Evolutionary conservation across 2,888 invertebrate genomes (phyloP).

Genomic region (Sphaerophoria rueppellii): DNA sequence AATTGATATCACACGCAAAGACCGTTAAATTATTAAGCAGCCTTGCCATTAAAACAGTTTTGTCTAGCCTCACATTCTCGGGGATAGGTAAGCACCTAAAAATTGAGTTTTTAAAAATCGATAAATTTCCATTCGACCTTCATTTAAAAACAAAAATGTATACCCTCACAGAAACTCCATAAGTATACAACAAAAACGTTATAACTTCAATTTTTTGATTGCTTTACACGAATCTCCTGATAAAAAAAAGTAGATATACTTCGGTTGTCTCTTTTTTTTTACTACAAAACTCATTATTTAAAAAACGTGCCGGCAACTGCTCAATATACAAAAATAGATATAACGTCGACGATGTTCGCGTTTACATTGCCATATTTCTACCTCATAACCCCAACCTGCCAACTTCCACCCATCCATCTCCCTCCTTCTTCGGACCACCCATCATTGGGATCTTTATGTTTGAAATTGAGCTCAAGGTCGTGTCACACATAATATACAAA

Average conservation of each 20-base stretch:
- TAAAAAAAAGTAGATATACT: not conserved
- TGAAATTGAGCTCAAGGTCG: conserved; percentile 68
- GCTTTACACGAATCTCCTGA: not conserved
- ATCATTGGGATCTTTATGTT: conserved; percentile 9
- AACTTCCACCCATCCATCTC: not conserved
- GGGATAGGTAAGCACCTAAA: no score
- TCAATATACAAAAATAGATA: not conserved
- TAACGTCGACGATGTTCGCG: not conserved
- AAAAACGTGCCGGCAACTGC: conserved; percentile 31
- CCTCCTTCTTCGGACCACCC: not conserved
- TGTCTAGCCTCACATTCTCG: no score
- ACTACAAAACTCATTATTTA: conserved; percentile 14
- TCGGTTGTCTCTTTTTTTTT: not conserved
- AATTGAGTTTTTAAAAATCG: no score
- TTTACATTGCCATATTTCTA: conserved; percentile 4
- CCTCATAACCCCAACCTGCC: conserved; percentile 3
- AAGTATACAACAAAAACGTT: no score
- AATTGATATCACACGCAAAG: no score
- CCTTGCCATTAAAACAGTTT: no score
- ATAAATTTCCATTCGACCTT: no score
- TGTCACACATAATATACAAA: conserved; percentile 51
- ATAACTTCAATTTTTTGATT: no score
- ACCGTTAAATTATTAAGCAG: no score
- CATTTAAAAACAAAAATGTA: no score
- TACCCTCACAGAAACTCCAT: no score